These are phyloP conservation scores for Ceratotherium simum DNA, from an alignment of 2,113 vertebrate genomes.

Conservation along the genomic window DNA sequence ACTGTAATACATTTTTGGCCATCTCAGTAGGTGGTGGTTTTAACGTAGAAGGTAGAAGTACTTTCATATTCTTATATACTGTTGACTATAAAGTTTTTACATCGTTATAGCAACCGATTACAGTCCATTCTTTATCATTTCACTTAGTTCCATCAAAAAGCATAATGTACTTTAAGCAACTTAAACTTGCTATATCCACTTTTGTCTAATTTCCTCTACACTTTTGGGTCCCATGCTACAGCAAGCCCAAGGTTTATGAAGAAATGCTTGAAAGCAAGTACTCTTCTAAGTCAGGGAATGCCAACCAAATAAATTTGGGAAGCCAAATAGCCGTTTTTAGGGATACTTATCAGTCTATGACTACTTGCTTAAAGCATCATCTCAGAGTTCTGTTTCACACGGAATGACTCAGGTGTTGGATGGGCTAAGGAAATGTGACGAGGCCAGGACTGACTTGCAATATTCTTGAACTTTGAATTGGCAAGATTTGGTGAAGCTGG, in stretches of 20 bases:
- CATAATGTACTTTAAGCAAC: constrained; percentile 75
- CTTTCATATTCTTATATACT: background rate
- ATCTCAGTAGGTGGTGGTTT: background rate
- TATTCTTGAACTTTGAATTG: constrained; percentile 50
- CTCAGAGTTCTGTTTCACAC: constrained; percentile 18
- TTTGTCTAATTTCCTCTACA: constrained; percentile 78
- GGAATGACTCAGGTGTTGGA: background rate
- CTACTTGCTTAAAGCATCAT: constrained; percentile 69
- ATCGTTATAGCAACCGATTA: constrained; percentile 5
- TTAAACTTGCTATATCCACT: constrained; percentile 64
- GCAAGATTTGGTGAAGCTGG: constrained; percentile 41
- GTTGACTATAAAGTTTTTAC: constrained; percentile 3
- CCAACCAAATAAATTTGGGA: constrained; percentile 53
- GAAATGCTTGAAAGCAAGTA: constrained; percentile 74
- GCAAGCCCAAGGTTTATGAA: constrained; percentile 81
- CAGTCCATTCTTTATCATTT: constrained; percentile 56
- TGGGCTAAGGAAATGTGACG: background rate
- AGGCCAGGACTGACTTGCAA: background rate
- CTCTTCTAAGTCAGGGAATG: constrained; percentile 71
- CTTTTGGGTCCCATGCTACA: constrained; percentile 79
- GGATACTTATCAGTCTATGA: constrained; percentile 37
- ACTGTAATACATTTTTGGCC: background rate
- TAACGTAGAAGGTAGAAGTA: constrained; percentile 22
- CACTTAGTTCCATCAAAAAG: constrained; percentile 67
- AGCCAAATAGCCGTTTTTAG: constrained; percentile 65